Evolutionary conservation across 2,113 vertebrate species (phyloP).

Genomic region (Microcebus murinus): DNA sequence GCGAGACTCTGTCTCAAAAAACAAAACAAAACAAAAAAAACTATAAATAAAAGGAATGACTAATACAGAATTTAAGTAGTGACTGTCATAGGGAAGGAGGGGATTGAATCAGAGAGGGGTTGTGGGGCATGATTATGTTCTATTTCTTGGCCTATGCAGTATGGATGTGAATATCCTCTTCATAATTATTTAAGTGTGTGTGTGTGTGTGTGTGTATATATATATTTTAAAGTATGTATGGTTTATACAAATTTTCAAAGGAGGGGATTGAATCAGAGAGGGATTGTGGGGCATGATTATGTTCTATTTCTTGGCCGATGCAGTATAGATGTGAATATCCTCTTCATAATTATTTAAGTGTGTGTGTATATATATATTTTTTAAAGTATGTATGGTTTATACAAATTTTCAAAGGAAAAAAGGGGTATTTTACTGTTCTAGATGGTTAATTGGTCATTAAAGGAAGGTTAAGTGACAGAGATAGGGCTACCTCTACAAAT

Average conservation of each 20-base stretch:
- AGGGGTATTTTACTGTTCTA: too few relatives aligned
- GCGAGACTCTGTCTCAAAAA: too few relatives aligned
- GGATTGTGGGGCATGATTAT: background rate
- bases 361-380: background rate
- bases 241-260: background rate
- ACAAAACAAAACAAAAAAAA: too few relatives aligned
- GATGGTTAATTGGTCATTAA: too few relatives aligned
- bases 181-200: background rate
- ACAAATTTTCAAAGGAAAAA: too few relatives aligned
- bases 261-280: background rate
- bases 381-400: too few relatives aligned
- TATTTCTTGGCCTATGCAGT: background rate
- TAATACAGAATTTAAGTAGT: background rate
- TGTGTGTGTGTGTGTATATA: background rate
- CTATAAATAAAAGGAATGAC: background rate
- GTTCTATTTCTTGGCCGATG: background rate
- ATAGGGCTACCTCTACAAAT: too few relatives aligned
- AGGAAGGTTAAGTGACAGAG: too few relatives aligned
- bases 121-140: background rate
- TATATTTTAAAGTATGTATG: too few relatives aligned
- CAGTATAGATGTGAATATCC: background rate
- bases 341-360: background rate
- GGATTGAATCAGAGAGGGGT: background rate
- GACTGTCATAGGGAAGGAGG: background rate
- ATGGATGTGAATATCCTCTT: background rate